Evolutionary conservation across 2,888 invertebrate genomes (phyloP), one percentile per base, ranked within the genome.

Genomic region (Ephialtes manifestator): DNA sequence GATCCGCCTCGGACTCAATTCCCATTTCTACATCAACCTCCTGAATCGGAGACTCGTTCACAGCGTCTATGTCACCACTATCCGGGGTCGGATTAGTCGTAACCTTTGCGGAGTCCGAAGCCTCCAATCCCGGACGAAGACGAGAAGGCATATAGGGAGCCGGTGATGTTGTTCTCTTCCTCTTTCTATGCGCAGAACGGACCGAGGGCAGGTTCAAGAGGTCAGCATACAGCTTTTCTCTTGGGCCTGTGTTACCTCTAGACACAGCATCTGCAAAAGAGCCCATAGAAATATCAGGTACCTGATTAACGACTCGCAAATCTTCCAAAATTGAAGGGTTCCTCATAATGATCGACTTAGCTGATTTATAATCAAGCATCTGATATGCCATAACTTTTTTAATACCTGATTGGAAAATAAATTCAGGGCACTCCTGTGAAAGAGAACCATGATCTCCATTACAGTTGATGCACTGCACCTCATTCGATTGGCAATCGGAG

Each of bases 181-280:
- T 31, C 18, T 65, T 65, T 8, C 24, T n/a, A n/a, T 65, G 13
- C 43, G 39, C n/a, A 4, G 20, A 28, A 10, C 43, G n/a, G 8
- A 65, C 39, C 3, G 65, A 65, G 43, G 65, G 65, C 18, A 39
- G 20, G 20, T 43, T 65, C 39, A 65, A 20, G 5, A 65, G 43
- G 11, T 65, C 65, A 10, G n/a, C 35, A 35, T 65, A 46, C n/a
- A 39, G 18, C 43, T 20, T n/a, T n/a, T n/a, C n/a, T n/a, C n/a
- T n/a, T n/a, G n/a, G n/a, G n/a, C n/a, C n/a, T n/a, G n/a, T n/a
- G n/a, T n/a, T n/a, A n/a, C n/a, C n/a, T n/a, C n/a, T n/a, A n/a
- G n/a, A n/a, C n/a, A n/a, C n/a, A n/a, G 20, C 43, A 10, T 43
- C 43, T 10, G 43, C 65, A 8, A 65, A 65, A 31, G 15, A n/a